phyloP scores from a whole-genome alignment of 2,797 vertebrate genomes.

The Sylvilagus floridanus region DNA sequence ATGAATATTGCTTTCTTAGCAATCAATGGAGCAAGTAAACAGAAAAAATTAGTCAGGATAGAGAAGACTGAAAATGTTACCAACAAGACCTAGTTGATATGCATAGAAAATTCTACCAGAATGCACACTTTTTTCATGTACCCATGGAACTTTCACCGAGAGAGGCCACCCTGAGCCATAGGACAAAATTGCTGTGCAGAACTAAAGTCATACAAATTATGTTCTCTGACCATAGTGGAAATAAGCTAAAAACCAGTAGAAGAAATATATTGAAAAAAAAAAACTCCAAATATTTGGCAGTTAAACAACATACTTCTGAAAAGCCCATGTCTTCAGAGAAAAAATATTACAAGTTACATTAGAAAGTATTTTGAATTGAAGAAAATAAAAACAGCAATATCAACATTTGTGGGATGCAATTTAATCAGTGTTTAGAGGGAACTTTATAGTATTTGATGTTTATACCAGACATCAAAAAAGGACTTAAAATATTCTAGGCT shows the following conservation, averaged over 20 bases:
- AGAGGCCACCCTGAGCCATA: background rate
- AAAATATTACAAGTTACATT: background rate
- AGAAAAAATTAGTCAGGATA: background rate
- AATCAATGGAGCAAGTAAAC: background rate
- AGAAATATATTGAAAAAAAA: background rate
- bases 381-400: slow-evolving; percentile 17
- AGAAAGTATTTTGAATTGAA: slow-evolving; percentile 34
- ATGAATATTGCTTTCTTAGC: background rate
- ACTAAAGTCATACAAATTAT: background rate
- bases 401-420: background rate
- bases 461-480: background rate
- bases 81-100: background rate
- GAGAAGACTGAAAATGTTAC: background rate
- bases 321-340: background rate
- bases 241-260: background rate
- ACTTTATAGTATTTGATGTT: background rate
- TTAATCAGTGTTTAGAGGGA: background rate
- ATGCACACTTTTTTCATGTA: background rate
- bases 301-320: slow-evolving; percentile 40
- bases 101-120: background rate
- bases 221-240: background rate
- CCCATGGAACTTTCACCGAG: background rate
- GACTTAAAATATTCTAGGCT: background rate
- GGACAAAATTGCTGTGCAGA: background rate
- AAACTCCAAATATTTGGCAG: background rate